phyloP scores from a whole-genome alignment of 2,888 invertebrate species.

The Sinelater perroti region DNA sequence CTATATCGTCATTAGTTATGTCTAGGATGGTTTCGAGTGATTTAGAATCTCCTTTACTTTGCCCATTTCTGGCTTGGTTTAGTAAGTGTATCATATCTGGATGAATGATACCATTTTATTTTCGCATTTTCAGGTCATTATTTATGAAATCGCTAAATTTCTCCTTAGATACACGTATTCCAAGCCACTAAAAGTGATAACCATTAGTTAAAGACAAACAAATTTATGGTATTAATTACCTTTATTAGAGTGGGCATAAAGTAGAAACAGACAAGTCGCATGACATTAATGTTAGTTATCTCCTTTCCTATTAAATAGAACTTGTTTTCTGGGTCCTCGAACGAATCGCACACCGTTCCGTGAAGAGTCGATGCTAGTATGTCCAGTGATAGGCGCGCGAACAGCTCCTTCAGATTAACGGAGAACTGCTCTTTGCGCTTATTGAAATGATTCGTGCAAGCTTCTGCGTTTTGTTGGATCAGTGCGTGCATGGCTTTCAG shows the following conservation, averaged over 20 bases:
- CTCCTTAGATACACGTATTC: background rate
- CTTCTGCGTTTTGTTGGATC: slow-evolving; percentile 55
- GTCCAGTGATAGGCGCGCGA: slow-evolving; percentile 59
- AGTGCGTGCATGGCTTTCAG: slow-evolving; percentile 65
- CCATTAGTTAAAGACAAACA: background rate
- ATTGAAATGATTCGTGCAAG: slow-evolving; percentile 40
- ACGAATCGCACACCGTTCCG: slow-evolving; percentile 65
- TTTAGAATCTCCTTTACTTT: slow-evolving; percentile 36
- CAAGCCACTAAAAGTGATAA: background rate
- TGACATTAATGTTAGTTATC: background rate
- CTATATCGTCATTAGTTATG: background rate
- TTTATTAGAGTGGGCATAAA: background rate
- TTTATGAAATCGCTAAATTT: slow-evolving; percentile 4
- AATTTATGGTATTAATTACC: background rate
- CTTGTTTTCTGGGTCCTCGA: slow-evolving; percentile 62
- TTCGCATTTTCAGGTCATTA: slow-evolving; percentile 32
- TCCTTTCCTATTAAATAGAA: slow-evolving; percentile 58
- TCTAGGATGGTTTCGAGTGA: slow-evolving; percentile 36
- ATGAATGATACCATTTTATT: slow-evolving; percentile 38
- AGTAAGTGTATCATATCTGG: slow-evolving; percentile 64
- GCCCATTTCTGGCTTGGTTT: slow-evolving; percentile 63
- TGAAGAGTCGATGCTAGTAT: slow-evolving; percentile 64
- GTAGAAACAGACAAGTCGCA: background rate
- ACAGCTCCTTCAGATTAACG: slow-evolving; percentile 62
- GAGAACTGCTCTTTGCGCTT: slow-evolving; percentile 37